Conservation (phyloP, 2,888 invertebrate species). For the Cheilosia impressa region DNA sequence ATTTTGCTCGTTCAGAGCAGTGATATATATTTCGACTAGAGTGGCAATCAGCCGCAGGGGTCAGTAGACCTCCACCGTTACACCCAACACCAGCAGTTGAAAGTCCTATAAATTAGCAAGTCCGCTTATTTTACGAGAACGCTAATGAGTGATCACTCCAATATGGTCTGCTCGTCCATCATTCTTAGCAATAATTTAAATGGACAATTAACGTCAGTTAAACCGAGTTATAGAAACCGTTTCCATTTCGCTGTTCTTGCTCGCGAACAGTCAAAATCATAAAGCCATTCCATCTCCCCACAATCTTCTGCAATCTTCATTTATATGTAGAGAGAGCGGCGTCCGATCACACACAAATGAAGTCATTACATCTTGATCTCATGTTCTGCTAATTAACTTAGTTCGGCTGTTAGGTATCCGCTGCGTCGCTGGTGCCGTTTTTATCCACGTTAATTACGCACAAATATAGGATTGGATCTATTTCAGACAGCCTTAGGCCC, state of each 20-base stretch:
- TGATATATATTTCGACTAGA: too few species aligned
- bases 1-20: too few species aligned
- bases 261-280: background rate
- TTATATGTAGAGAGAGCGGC: background rate
- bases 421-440: background rate
- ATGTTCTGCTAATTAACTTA: conserved; percentile 30
- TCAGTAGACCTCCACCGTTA: too few species aligned
- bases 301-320: background rate
- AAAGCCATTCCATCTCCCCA: background rate
- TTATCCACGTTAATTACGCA: conserved; percentile 5
- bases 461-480: conserved; percentile 12
- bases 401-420: conserved; percentile 35
- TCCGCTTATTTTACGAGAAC: background rate
- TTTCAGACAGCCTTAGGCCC: background rate
- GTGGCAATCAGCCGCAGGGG: too few species aligned
- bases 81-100: too few species aligned
- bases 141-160: conserved; percentile 20
- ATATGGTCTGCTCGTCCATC: conserved; percentile 4
- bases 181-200: conserved; percentile 3
- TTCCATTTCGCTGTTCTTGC: background rate
- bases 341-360: background rate
- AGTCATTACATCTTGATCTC: conserved; percentile 27
- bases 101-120: conserved; percentile 3
- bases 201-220: conserved; percentile 10
- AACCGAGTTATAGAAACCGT: background rate